Evolutionary conservation across 2,113 vertebrate genomes (phyloP).

Genomic region (Ciconia stormi): DNA sequence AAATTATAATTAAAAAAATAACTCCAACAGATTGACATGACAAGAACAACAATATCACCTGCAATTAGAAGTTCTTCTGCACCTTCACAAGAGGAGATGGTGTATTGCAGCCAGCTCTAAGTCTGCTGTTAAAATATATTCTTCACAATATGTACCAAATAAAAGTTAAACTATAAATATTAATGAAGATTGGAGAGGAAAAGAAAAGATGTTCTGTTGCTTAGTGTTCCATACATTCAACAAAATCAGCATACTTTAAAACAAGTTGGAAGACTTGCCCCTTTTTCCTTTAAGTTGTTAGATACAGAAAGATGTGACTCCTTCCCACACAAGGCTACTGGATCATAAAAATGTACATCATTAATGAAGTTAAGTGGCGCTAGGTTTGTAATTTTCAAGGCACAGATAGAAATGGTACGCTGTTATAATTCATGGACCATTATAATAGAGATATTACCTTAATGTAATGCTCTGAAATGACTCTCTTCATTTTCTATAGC

Average conservation of each 20-base stretch:
- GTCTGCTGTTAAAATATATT: slow-evolving; percentile 36
- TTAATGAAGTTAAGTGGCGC: slow-evolving; percentile 59
- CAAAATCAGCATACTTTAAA: slow-evolving; percentile 37
- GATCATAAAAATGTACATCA: slow-evolving; percentile 53
- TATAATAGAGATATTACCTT: slow-evolving; percentile 50
- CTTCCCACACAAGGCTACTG: slow-evolving; percentile 52
- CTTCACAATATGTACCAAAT: slow-evolving; percentile 36
- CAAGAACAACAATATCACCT: slow-evolving; percentile 30
- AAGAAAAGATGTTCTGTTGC: slow-evolving; percentile 27
- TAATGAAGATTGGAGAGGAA: slow-evolving; percentile 29
- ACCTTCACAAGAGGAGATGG: background rate
- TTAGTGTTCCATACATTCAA: slow-evolving; percentile 35
- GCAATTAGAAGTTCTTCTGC: slow-evolving; percentile 27
- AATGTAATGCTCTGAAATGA: slow-evolving; percentile 42
- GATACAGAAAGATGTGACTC: slow-evolving; percentile 27
- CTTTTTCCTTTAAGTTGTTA: slow-evolving; percentile 46
- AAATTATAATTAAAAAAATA: background rate
- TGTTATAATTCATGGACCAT: slow-evolving; percentile 46
- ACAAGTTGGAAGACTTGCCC: slow-evolving; percentile 1
- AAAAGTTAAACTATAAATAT: slow-evolving; percentile 59
- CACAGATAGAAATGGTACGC: slow-evolving; percentile 29
- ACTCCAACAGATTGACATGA: background rate
- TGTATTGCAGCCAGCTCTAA: background rate
- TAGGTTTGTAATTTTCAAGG: slow-evolving; percentile 46
- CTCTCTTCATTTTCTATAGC: slow-evolving; percentile 24